Evolutionary conservation across 2,888 invertebrate genomes (phyloP).

Genomic region (Nephrotoma flavescens): DNA sequence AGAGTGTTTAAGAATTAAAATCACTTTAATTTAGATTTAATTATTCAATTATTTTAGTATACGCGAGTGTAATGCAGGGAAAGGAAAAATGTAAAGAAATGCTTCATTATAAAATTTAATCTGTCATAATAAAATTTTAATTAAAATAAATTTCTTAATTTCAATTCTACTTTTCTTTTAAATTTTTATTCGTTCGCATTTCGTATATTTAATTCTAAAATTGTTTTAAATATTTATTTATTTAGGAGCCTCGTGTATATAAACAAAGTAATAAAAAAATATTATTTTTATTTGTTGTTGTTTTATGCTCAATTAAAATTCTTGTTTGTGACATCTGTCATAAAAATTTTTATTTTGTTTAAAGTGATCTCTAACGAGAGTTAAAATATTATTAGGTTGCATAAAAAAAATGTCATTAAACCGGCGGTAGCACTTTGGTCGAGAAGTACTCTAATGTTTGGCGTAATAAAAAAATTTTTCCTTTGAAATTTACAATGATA

Average conservation of each 20-base stretch:
- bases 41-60: neutral
- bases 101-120: neutral
- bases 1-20: neutral
- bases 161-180: neutral
- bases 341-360: neutral
- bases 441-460: too few relatives aligned
- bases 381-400: too few relatives aligned
- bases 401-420: too few relatives aligned
- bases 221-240: neutral
- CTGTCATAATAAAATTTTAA: neutral
- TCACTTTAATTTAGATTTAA: neutral
- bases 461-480: too few relatives aligned
- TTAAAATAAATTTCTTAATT: neutral
- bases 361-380: too few relatives aligned
- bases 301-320: neutral
- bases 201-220: neutral
- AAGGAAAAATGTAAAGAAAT: neutral
- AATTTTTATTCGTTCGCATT: too few relatives aligned
- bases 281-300: neutral
- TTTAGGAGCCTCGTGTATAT: neutral
- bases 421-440: too few relatives aligned
- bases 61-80: neutral
- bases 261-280: neutral
- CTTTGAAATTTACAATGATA: too few relatives aligned
- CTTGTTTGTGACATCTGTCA: neutral